Evolutionary conservation across 2,797 vertebrate genomes (phyloP).

Genomic region (Gymnothorax javanicus): DNA sequence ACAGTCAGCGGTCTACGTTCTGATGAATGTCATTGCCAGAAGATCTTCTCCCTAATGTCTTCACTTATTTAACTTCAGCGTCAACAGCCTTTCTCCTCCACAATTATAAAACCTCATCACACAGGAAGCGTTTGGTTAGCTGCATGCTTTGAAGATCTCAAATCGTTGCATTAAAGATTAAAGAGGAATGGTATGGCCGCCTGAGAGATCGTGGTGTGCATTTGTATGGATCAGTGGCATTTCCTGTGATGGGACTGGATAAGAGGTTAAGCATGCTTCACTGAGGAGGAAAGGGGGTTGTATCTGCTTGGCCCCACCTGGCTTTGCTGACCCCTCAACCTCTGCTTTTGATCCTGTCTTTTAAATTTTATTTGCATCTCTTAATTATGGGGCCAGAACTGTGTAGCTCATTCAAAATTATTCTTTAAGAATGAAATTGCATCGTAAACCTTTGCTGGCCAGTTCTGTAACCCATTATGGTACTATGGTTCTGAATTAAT

Average conservation of each 20-base stretch:
- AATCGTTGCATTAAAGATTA: slow-evolving; percentile 30
- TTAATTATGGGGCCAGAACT: background rate
- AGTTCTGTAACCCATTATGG: too few species aligned
- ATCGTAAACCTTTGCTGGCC: too few species aligned
- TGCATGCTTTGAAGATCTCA: slow-evolving; percentile 26
- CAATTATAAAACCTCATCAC: background rate
- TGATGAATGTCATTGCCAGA: background rate
- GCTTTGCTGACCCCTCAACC: background rate
- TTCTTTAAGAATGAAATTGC: slow-evolving; percentile 41
- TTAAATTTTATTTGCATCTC: background rate
- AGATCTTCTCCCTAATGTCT: background rate
- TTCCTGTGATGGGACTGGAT: background rate
- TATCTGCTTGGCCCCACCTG: background rate
- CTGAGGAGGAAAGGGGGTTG: background rate
- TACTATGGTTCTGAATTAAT: too few species aligned
- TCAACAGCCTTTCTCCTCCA: background rate
- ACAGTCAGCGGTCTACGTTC: background rate
- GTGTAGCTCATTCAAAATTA: slow-evolving; percentile 32
- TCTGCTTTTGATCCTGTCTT: background rate
- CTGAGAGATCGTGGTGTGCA: background rate
- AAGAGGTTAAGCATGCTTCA: too few species aligned
- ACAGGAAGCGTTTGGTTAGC: slow-evolving; percentile 32
- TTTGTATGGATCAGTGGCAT: background rate
- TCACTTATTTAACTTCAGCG: background rate
- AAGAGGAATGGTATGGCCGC: slow-evolving; percentile 8